phyloP scores from a whole-genome alignment of 2,797 vertebrate species.

The Rhynchonycteris naso region DNA sequence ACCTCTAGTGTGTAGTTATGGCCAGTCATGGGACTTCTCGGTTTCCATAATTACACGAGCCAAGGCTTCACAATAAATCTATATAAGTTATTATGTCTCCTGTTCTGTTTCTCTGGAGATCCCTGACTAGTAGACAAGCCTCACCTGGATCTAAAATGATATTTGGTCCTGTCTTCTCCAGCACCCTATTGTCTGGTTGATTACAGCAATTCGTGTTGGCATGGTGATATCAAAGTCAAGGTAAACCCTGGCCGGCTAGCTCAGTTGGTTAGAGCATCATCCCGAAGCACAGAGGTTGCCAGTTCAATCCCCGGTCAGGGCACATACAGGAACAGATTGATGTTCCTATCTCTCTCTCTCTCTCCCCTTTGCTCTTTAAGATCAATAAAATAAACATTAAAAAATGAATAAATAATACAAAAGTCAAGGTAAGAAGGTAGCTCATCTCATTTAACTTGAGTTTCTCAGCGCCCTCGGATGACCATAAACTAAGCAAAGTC shows the following conservation, averaged over 20 bases:
- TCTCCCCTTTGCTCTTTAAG: too few species aligned
- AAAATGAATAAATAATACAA: too few species aligned
- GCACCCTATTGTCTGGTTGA: not conserved
- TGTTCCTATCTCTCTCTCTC: too few species aligned
- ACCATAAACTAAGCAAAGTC: accelerated
- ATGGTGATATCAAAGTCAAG: not conserved
- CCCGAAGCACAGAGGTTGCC: too few species aligned
- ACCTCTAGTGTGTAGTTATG: not conserved
- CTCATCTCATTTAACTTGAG: not conserved
- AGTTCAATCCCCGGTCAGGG: too few species aligned
- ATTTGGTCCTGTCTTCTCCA: not conserved
- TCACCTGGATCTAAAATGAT: not conserved
- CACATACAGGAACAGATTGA: too few species aligned
- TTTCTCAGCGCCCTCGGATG: not conserved
- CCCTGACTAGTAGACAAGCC: not conserved
- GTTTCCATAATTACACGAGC: not conserved
- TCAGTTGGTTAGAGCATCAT: too few species aligned
- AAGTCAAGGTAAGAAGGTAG: not conserved
- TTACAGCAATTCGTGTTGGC: not conserved
- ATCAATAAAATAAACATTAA: too few species aligned
- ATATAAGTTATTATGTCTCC: not conserved
- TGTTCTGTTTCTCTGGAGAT: not conserved
- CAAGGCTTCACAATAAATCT: not conserved
- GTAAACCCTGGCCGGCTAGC: not conserved
- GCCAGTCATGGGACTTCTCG: not conserved